Evolutionary conservation across 1,140 invertebrate genomes (phyloP), one percentile per base, ranked within the genome.

Genomic region (Leptestheria dahalacensis): DNA sequence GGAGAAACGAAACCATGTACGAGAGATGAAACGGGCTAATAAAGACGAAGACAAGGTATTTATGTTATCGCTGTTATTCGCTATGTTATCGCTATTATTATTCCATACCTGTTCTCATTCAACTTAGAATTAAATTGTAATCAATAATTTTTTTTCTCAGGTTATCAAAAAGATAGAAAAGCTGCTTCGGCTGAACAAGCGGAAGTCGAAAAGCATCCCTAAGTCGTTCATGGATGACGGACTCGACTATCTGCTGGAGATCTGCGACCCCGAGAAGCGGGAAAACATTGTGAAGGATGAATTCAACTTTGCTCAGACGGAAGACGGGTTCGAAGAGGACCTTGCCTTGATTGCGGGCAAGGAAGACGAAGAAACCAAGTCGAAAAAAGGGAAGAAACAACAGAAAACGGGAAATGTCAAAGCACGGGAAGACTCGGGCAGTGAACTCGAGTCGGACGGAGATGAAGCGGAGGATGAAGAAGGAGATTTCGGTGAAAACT

Each of bases 111-210:
- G 6, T 41, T 41, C 6, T 41, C 6, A 9, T 41, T 41, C 15
- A 41, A 41, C 6, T 41, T 9, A 9, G 15, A 41, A 6, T 9
- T 41, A 41, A 41, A 41, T 9, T 41, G 33, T 41, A 6, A 41
- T 41, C 33, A 15, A 9, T 41, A 9, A 9, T 41, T 6, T 41
- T 41, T 41, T 41, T 41, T 41, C 6, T 41, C n/a, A 41, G 33
- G 74, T 80, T 48, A 91, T 94, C 15, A 83, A 81, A 65, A 80
- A 81, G 66, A 69, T 93, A 59, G 88, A 88, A 67, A 93, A 94
- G 69, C 80, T 85, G 68, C 71, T 95, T 1, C 85, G 85, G 64
- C 66, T 95, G 3, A 86, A 91, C 59, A 88, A 86, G 66, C 77
- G 75, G 50, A 86, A 85, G 67, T 78, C 75, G 26, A 87, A 88